Base-by-base conservation (phyloP, 2,888 invertebrate genomes). In the Agrochola lychnidis region DNA sequence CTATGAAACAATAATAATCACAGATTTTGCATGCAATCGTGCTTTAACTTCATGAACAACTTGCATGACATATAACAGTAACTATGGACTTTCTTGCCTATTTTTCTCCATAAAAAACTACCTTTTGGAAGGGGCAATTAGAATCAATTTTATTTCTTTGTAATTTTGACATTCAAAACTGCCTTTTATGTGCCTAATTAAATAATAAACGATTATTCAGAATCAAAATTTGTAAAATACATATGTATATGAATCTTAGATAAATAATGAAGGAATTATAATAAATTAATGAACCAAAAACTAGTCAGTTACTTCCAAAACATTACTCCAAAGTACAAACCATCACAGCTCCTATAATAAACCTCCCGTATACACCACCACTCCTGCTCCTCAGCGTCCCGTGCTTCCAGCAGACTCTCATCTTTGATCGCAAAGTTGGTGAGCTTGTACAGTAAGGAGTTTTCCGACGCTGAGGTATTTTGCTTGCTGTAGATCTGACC, bases 401-500 rank as follows among this genome's bases (percentile, higher is more conserved):
- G 96, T 14, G 93, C 91, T 96, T 98, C 95, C 63, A 95, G 97
- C 88, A 97, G 94, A 90, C 98, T 98, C 82, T 97, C 97, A 89
- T 98, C 98, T 63, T 97, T 97, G 85, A 98, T 97, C 77, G 97
- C 98, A 68, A 98, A 98, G 94, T 98, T 98, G 89, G 98, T 98
- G 70, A 98, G 96, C 90, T 98, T 98, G 90, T 98, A 97, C 73
- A 98, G 94, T 70, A 98, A 92, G 68, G 98, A 97, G 91, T 98
- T 97, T 90, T 98, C 98, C 2, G 97, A 97, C 0, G 96, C 93
- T 0, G 96, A 96, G 64, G 96, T 97, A 83, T 96, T 95, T 82
- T 95, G 95, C 79, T 95, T 96, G 84, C 96, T 92, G 89, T 97
- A 97, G 70, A 97, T 97, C 84, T 98, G 97, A 72, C 98, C 98